phyloP scores from a whole-genome alignment of 2,113 vertebrate genomes.

The Noctilio leporinus region DNA sequence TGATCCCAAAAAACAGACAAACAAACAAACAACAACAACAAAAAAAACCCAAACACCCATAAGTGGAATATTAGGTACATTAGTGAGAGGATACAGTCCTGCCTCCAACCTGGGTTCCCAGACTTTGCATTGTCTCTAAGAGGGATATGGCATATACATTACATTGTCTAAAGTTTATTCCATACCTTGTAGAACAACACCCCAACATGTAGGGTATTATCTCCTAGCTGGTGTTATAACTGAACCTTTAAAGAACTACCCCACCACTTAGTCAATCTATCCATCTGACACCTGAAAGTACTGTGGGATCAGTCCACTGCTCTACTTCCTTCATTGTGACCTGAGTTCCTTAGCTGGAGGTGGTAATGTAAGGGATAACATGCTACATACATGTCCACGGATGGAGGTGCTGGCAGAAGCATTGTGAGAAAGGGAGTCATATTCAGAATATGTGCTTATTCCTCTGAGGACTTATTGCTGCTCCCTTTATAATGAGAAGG shows the following conservation, averaged over 20 bases:
- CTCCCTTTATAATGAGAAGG: background rate
- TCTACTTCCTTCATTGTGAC: background rate
- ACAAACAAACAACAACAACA: too few species aligned
- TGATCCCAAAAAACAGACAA: too few species aligned
- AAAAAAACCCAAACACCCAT: too few species aligned
- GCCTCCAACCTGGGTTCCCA: background rate
- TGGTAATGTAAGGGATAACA: background rate
- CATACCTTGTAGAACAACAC: background rate
- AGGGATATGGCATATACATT: background rate
- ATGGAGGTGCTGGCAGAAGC: background rate
- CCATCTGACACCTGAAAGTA: background rate
- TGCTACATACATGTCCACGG: background rate
- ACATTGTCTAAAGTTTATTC: too few species aligned
- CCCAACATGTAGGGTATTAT: background rate
- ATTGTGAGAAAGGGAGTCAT: background rate
- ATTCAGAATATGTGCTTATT: background rate
- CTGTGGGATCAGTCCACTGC: background rate
- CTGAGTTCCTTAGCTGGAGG: background rate
- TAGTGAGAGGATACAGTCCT: background rate
- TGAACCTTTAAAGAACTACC: background rate
- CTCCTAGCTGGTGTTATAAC: background rate
- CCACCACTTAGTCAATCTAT: background rate
- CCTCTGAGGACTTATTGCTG: background rate
- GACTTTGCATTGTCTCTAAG: background rate
- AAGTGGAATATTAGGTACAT: background rate